A percentile compares a stretch with the other conserved stretches of the same genome.
These are phyloP conservation scores for Brachypodius melanocephalos DNA, from an alignment of 2,113 vertebrate species.

Conservation along the genomic window DNA sequence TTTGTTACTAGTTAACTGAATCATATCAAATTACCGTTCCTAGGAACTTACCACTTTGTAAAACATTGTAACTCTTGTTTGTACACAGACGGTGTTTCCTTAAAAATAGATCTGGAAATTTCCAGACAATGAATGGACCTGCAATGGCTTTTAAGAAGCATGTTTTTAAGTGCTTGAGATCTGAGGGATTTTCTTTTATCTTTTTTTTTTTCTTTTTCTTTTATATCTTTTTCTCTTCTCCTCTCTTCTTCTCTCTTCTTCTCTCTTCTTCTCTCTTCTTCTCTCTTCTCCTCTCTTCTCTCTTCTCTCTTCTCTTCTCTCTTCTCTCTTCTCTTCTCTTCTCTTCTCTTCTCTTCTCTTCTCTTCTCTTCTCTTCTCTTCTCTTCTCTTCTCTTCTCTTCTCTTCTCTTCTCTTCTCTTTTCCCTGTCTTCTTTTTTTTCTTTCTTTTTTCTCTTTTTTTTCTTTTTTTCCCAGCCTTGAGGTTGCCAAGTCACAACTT, in stretches of 20 bases:
- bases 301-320: no score
- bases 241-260: no score
- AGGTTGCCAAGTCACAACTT: background rate
- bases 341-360: no score
- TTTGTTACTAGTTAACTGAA: slow-evolving; percentile 13
- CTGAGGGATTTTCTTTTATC: background rate
- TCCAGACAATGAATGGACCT: background rate
- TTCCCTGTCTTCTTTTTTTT: background rate
- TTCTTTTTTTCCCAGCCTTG: background rate
- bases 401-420: no score
- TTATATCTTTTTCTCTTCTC: no score
- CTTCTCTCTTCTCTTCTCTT: no score
- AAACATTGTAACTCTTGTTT: background rate
- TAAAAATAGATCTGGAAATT: background rate
- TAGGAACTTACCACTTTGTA: background rate
- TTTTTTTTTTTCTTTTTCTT: no score
- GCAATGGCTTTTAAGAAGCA: background rate
- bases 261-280: no score
- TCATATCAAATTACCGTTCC: background rate
- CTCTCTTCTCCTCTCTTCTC: no score
- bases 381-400: no score
- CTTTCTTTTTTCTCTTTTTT: no score
- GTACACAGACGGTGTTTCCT: background rate
- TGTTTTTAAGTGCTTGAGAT: background rate
- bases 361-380: no score